Conservation (phyloP, 1,140 invertebrate species). For the Psilanteris sp. region DNA sequence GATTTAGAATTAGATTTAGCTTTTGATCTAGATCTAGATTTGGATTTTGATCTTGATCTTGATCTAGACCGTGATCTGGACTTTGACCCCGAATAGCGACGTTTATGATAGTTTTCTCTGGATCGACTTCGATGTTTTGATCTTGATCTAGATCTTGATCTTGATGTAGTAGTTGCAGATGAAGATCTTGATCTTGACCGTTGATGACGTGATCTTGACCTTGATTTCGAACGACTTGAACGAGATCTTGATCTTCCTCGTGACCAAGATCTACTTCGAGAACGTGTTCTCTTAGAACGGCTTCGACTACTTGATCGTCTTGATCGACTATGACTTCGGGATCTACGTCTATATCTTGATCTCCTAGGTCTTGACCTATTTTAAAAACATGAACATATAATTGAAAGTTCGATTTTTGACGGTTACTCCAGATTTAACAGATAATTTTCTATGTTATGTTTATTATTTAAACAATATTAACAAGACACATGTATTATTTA, state of each 20-base stretch:
- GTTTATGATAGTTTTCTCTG: conserved; percentile 69
- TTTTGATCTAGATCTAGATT: conserved; percentile 69
- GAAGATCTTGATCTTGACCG: conserved; percentile 62
- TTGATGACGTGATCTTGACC: conserved; percentile 70
- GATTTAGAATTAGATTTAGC: conserved; percentile 73
- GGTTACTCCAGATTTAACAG: too few relatives aligned
- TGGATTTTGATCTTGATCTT: conserved; percentile 69
- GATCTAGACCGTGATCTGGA: conserved; percentile 70
- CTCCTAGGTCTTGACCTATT: conserved; percentile 64
- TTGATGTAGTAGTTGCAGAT: conserved; percentile 57
- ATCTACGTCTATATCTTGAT: conserved; percentile 66
- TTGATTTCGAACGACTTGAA: conserved; percentile 72
- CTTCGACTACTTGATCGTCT: conserved; percentile 72
- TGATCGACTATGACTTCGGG: conserved; percentile 70
- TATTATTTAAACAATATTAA: too few relatives aligned
- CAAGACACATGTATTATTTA: too few relatives aligned
- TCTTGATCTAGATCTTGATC: conserved; percentile 75
- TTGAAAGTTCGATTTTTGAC: too few relatives aligned
- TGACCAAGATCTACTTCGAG: conserved; percentile 73
- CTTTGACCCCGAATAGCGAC: conserved; percentile 68
- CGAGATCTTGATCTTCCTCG: conserved; percentile 72
- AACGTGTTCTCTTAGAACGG: conserved; percentile 67
- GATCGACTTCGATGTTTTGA: conserved; percentile 72
- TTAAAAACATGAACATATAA: conserved; percentile 7
- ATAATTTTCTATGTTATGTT: too few relatives aligned